These are phyloP conservation scores for Erebia palarica DNA, from an alignment of 2,888 invertebrate genomes.

Conservation along the genomic window DNA sequence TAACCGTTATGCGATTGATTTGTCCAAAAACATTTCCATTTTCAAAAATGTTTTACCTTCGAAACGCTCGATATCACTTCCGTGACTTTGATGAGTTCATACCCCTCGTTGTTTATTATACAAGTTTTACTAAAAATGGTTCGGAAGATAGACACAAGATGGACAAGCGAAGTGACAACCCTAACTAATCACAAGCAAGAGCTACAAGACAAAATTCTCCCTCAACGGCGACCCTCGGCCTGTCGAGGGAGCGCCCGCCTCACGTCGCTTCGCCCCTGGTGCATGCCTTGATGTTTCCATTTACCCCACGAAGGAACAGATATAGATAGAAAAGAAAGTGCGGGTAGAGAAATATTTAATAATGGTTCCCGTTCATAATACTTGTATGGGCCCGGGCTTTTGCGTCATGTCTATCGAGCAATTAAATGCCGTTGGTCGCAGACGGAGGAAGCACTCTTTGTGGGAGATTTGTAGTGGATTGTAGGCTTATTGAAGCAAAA, in stretches of 20 bases:
- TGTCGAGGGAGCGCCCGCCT: slow-evolving; percentile 42
- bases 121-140: too few species aligned
- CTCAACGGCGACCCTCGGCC: slow-evolving; percentile 43
- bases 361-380: neutral
- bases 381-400: too few species aligned
- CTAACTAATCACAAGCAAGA: slow-evolving; percentile 36
- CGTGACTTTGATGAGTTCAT: too few species aligned
- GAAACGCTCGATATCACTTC: too few species aligned
- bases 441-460: neutral
- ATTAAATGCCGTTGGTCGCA: neutral
- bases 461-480: too few species aligned
- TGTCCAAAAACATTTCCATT: too few species aligned
- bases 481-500: too few species aligned
- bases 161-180: too few species aligned
- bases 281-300: slow-evolving; percentile 35
- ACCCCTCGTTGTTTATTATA: too few species aligned
- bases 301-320: slow-evolving; percentile 10
- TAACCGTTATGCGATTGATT: too few species aligned
- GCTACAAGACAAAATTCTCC: slow-evolving; percentile 52
- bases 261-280: slow-evolving; percentile 58
- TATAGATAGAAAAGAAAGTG: neutral
- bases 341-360: neutral
- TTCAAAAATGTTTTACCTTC: too few species aligned
- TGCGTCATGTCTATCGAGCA: too few species aligned
- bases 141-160: neutral